These are phyloP conservation scores for Cordilura impudica DNA, from an alignment of 2,888 invertebrate genomes.

Conservation along the genomic window DNA sequence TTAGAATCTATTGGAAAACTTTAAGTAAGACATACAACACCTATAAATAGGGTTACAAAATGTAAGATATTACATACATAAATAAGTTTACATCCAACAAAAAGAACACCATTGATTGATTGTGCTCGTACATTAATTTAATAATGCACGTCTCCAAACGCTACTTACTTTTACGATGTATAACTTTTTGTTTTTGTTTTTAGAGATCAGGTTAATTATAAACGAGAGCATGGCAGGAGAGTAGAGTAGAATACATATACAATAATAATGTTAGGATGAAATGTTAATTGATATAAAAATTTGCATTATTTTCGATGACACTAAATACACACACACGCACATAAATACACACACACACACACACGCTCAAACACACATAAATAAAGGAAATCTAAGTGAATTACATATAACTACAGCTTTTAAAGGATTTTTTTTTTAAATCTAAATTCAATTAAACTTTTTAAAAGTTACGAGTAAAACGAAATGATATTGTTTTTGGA, in stretches of 20 bases:
- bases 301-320: slow-evolving; percentile 3
- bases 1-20: neutral
- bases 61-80: slow-evolving; percentile 36
- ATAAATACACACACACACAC: slow-evolving; percentile 4
- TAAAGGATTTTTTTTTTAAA: slow-evolving; percentile 1
- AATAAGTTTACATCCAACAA: slow-evolving; percentile 40
- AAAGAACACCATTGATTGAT: slow-evolving; percentile 42
- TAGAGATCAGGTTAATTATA: slow-evolving; percentile 62
- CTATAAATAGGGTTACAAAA: slow-evolving; percentile 18
- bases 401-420: neutral
- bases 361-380: neutral
- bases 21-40: slow-evolving; percentile 20
- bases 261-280: slow-evolving; percentile 50
- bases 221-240: slow-evolving; percentile 70
- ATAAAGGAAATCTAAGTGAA: neutral
- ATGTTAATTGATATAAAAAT: slow-evolving; percentile 26
- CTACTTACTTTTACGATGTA: slow-evolving; percentile 75
- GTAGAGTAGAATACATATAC: slow-evolving; percentile 63
- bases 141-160: slow-evolving; percentile 42
- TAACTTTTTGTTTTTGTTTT: slow-evolving; percentile 64
- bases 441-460: slow-evolving; percentile 19
- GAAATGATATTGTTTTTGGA: no score
- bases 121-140: slow-evolving; percentile 45
- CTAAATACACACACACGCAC: slow-evolving; percentile 4
- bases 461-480: no score